Evolutionary conservation across 2,113 vertebrate genomes (phyloP).

Genomic region (Carassius carassius): DNA sequence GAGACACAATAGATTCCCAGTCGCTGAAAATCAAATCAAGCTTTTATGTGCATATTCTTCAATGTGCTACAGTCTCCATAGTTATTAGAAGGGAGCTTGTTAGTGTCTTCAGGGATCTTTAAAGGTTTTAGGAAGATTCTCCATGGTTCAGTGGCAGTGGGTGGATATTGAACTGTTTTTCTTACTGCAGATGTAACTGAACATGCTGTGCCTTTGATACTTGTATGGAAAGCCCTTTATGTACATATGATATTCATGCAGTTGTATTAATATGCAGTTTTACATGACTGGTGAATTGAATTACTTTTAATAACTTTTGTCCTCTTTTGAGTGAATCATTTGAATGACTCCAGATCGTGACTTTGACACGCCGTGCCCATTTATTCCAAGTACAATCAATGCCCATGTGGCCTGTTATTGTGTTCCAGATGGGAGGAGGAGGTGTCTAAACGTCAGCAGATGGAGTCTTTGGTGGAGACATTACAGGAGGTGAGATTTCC

Average conservation of each 20-base stretch:
- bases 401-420: neutral
- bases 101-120: neutral
- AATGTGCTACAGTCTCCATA: neutral
- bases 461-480: constrained; percentile 83
- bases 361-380: neutral
- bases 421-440: constrained; percentile 88
- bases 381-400: neutral
- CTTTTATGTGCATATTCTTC: neutral
- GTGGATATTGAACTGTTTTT: neutral
- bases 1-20: too few relatives aligned
- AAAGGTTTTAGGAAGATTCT: neutral
- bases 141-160: neutral
- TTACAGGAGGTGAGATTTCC: constrained; percentile 78
- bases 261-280: neutral
- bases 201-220: neutral
- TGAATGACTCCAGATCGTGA: neutral
- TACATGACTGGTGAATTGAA: neutral
- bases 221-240: neutral
- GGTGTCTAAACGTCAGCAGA: constrained; percentile 76
- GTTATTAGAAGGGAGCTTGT: constrained; percentile 6
- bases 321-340: neutral
- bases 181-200: neutral
- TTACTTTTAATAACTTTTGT: neutral
- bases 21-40: too few relatives aligned
- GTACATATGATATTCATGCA: neutral